Evolutionary conservation across 2,797 vertebrate genomes (phyloP).

Genomic region (Notolabrus celidotus): DNA sequence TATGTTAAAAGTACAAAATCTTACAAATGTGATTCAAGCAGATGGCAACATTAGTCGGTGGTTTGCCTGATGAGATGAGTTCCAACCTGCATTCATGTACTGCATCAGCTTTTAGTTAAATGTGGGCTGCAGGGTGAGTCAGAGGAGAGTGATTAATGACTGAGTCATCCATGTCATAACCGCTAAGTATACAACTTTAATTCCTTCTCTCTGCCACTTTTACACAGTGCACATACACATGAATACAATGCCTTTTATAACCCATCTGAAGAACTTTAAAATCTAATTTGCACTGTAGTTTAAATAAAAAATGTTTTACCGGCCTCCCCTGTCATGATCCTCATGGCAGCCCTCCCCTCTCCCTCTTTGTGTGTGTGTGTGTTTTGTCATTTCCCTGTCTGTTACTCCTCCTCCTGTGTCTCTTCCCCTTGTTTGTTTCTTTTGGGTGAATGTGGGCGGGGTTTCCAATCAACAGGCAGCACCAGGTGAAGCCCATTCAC

Average conservation of each 20-base stretch:
- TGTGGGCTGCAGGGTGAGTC: slow-evolving; percentile 45
- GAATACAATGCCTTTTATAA: not conserved
- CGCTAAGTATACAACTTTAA: slow-evolving; percentile 7
- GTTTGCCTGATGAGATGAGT: slow-evolving; percentile 1
- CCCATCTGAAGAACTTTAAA: not conserved
- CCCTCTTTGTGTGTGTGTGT: too few species aligned
- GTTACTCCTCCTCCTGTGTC: too few species aligned
- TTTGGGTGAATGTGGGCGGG: too few species aligned
- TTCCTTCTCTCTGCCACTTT: not conserved
- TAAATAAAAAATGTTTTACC: too few species aligned
- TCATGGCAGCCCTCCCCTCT: too few species aligned
- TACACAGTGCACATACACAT: not conserved
- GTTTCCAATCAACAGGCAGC: too few species aligned
- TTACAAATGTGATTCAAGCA: not conserved
- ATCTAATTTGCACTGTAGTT: too few species aligned
- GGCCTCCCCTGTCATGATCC: too few species aligned
- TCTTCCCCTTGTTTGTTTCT: too few species aligned
- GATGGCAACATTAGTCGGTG: not conserved
- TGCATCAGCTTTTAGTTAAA: slow-evolving; percentile 1
- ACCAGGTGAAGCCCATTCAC: too few species aligned
- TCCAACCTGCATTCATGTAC: not conserved
- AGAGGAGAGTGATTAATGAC: slow-evolving; percentile 50
- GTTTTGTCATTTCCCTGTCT: too few species aligned
- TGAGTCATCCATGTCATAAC: slow-evolving; percentile 40
- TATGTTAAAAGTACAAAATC: not conserved